These are phyloP conservation scores for Gryon sp. DNA, from an alignment of 1,140 invertebrate species.

Conservation along the genomic window DNA sequence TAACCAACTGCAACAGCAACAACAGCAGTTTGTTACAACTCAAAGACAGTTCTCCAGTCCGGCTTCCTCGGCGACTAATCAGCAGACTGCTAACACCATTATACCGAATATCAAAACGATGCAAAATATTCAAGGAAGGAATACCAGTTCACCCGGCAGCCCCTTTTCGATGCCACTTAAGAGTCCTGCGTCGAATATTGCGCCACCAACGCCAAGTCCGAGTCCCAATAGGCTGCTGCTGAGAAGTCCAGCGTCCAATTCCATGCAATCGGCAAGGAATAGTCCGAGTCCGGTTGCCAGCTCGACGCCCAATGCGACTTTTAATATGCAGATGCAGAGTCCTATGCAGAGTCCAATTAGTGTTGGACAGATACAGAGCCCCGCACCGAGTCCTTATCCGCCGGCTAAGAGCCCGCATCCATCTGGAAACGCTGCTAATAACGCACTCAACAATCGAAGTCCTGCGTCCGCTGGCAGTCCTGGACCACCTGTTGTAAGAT, in stretches of 20 bases:
- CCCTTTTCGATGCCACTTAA: slow-evolving; percentile 78
- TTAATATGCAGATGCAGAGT: slow-evolving; percentile 77
- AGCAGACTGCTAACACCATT: slow-evolving; percentile 68
- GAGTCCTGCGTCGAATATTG: slow-evolving; percentile 77
- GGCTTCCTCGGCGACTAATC: slow-evolving; percentile 65
- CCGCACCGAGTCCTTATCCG: slow-evolving; percentile 77
- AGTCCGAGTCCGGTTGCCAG: slow-evolving; percentile 77
- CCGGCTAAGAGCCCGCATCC: slow-evolving; percentile 78
- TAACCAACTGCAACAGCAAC: slow-evolving; percentile 32
- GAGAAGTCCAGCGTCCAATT: slow-evolving; percentile 77
- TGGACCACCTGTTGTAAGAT: slow-evolving; percentile 76
- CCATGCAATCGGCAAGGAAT: slow-evolving; percentile 76
- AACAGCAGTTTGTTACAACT: too few species aligned
- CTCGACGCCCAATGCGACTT: slow-evolving; percentile 71
- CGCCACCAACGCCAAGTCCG: slow-evolving; percentile 77
- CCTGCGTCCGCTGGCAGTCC: slow-evolving; percentile 76
- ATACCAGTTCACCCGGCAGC: slow-evolving; percentile 75
- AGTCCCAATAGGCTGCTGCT: slow-evolving; percentile 76
- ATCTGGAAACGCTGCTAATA: slow-evolving; percentile 63
- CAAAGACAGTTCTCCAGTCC: slow-evolving; percentile 72
- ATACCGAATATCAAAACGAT: slow-evolving; percentile 75
- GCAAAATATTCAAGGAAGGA: slow-evolving; percentile 75
- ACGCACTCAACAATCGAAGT: slow-evolving; percentile 74
- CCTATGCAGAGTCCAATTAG: slow-evolving; percentile 79
- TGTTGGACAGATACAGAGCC: slow-evolving; percentile 77